These are phyloP conservation scores for Stegostoma tigrinum DNA, from an alignment of 2,113 vertebrate genomes.

Conservation along the genomic window DNA sequence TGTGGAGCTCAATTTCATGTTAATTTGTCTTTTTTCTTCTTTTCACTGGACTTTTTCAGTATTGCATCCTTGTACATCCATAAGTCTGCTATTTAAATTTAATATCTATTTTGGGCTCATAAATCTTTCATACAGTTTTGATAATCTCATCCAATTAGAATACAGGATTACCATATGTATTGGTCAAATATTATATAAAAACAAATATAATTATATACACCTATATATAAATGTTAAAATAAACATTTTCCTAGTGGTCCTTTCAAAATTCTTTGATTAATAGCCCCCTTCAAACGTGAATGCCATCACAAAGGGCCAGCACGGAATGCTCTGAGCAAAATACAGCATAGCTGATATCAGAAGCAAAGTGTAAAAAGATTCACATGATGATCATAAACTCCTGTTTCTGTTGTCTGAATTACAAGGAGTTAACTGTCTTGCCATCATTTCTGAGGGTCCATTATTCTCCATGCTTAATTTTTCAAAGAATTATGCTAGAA, in stretches of 20 bases:
- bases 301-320: neutral
- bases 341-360: neutral
- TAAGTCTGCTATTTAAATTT: neutral
- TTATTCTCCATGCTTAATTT: constrained; percentile 9
- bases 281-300: neutral
- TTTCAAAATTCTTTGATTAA: neutral
- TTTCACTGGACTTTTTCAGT: no score
- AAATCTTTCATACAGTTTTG: neutral
- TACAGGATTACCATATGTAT: neutral
- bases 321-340: neutral
- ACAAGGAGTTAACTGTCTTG: neutral
- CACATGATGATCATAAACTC: neutral
- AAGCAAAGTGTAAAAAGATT: constrained; percentile 1
- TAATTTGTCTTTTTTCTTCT: no score
- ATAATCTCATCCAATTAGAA: neutral
- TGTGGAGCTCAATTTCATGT: no score
- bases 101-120: neutral
- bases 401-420: neutral
- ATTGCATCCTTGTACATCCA: neutral
- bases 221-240: neutral
- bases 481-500: neutral
- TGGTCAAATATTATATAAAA: neutral
- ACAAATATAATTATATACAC: neutral
- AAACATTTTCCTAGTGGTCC: neutral
- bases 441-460: neutral